These are phyloP conservation scores for Plestiodon gilberti DNA, from an alignment of 2,113 vertebrate species.

Conservation along the genomic window DNA sequence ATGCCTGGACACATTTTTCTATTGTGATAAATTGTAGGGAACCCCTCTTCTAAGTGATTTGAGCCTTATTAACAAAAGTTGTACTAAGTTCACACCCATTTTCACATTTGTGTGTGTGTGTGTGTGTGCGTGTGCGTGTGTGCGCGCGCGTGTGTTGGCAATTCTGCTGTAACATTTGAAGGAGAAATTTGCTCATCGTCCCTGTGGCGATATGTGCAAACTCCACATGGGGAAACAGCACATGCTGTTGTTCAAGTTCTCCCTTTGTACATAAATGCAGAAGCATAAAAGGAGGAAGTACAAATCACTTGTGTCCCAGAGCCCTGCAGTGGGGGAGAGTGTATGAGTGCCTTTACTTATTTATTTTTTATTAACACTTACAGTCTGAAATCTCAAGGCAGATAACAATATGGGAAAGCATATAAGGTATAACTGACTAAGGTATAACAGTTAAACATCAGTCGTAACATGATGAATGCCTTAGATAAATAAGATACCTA, in stretches of 20 bases:
- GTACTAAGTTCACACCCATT: not conserved
- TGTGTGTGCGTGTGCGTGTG: no score
- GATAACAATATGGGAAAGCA: not conserved
- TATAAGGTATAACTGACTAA: not conserved
- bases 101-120: not conserved
- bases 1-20: not conserved
- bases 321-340: not conserved
- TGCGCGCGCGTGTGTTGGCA: no score
- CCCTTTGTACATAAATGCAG: not conserved
- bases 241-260: not conserved
- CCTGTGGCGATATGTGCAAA: not conserved
- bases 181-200: not conserved
- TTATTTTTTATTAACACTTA: not conserved
- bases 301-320: not conserved
- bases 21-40: not conserved
- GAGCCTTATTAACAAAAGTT: not conserved
- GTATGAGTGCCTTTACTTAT: not conserved
- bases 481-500: no score
- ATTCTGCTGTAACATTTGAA: not conserved
- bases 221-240: not conserved
- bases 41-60: not conserved
- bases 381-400: not conserved
- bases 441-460: not conserved
- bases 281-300: not conserved
- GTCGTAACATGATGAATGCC: not conserved